Evolutionary conservation across 2,888 invertebrate genomes (phyloP).

Genomic region (Leptopilina myrica): DNA sequence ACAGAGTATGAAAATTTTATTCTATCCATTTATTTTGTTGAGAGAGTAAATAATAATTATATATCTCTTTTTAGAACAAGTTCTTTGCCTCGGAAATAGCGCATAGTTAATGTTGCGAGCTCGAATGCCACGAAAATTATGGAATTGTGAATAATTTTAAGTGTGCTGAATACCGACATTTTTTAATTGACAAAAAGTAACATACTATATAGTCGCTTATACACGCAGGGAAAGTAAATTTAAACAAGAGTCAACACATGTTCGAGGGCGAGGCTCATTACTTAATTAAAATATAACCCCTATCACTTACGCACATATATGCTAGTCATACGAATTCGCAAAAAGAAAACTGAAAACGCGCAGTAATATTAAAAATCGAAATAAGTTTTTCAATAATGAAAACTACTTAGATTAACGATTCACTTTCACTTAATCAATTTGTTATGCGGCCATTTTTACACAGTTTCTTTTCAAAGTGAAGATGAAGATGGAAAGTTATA

Average conservation of each 20-base stretch:
- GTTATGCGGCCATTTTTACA: not conserved
- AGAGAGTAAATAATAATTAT: constrained; percentile 12
- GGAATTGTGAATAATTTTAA: too few species aligned
- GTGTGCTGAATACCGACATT: too few species aligned
- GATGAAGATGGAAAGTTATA: not conserved
- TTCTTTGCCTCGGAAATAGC: too few species aligned
- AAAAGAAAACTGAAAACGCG: constrained; percentile 6
- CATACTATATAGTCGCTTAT: not conserved
- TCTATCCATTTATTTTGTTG: constrained; percentile 20
- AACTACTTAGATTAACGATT: not conserved
- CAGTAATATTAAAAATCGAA: not conserved
- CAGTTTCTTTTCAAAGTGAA: not conserved
- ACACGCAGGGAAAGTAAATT: constrained; percentile 15
- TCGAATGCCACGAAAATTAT: too few species aligned
- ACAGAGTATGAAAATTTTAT: constrained; percentile 43
- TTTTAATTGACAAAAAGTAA: not conserved
- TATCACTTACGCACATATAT: not conserved
- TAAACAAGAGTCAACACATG: constrained; percentile 28
- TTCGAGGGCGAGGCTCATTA: constrained; percentile 33
- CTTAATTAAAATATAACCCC: constrained; percentile 32
- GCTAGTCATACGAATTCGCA: constrained; percentile 1
- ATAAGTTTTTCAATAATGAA: constrained; percentile 3
- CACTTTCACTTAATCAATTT: constrained; percentile 37
- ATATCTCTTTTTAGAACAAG: too few species aligned
- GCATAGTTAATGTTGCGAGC: too few species aligned